Percentiles rank a stretch among this genome's conserved stretches.
Conservation (phyloP, 2,113 vertebrate genomes). For the Promerops cafer region DNA sequence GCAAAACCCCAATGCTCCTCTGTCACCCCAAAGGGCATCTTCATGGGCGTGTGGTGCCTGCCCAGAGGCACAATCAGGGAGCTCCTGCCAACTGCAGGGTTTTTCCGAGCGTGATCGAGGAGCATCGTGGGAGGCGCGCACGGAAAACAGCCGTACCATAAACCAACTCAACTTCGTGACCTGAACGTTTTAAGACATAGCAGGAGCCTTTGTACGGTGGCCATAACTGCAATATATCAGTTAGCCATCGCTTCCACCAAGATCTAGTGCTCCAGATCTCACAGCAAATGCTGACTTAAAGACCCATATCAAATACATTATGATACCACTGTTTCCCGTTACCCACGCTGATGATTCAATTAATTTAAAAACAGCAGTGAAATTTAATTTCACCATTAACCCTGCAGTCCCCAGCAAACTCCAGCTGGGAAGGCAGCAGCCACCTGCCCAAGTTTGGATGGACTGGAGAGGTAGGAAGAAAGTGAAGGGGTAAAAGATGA, state of each 20-base stretch:
- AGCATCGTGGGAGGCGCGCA: neutral
- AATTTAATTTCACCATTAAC: slow-evolving; percentile 52
- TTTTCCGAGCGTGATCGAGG: neutral
- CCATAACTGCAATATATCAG: slow-evolving; percentile 20
- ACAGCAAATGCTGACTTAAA: slow-evolving; percentile 57
- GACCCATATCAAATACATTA: slow-evolving; percentile 63
- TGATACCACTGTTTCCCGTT: slow-evolving; percentile 58
- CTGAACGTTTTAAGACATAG: neutral
- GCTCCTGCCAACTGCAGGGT: neutral
- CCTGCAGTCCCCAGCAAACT: neutral
- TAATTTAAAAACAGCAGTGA: slow-evolving; percentile 62
- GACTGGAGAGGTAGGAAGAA: neutral
- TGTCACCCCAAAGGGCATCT: neutral
- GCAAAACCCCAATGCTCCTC: neutral
- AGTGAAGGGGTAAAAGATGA: neutral
- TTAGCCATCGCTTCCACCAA: slow-evolving; percentile 33
- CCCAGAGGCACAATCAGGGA: neutral
- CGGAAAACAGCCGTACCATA: neutral
- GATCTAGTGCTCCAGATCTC: slow-evolving; percentile 38
- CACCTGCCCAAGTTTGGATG: neutral
- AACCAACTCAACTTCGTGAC: slow-evolving; percentile 26
- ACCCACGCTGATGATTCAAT: slow-evolving; percentile 62
- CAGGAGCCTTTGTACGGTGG: slow-evolving; percentile 13
- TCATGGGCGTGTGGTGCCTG: rapidly evolving
- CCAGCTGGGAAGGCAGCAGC: neutral